These are phyloP conservation scores for Passerina amoena DNA, from an alignment of 2,113 vertebrate species.

Conservation along the genomic window DNA sequence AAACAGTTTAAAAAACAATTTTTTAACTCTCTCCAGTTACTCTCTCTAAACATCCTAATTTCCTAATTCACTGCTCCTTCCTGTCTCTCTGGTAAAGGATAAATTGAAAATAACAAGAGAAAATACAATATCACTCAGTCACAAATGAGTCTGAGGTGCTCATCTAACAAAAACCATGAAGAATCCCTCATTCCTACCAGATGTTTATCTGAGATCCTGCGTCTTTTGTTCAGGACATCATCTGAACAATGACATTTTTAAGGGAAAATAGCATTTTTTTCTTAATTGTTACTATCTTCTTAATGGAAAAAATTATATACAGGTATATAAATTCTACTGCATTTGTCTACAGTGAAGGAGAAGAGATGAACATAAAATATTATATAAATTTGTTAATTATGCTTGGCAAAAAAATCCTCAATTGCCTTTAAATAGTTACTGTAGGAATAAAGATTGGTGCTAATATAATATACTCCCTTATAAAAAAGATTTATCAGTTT, in stretches of 20 bases:
- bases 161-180: neutral
- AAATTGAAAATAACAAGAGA: slow-evolving; percentile 21
- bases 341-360: neutral
- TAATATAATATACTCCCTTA: neutral
- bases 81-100: slow-evolving; percentile 18
- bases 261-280: neutral
- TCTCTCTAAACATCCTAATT: slow-evolving; percentile 49
- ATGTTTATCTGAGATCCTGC: neutral
- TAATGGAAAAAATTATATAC: neutral
- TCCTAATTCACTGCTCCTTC: slow-evolving; percentile 32
- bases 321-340: neutral
- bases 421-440: neutral
- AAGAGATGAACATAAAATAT: neutral
- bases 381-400: neutral
- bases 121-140: neutral
- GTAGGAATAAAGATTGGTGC: neutral
- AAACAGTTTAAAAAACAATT: slow-evolving; percentile 33
- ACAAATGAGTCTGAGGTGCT: slow-evolving; percentile 13
- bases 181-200: neutral
- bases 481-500: neutral
- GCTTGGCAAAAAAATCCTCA: neutral
- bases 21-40: slow-evolving; percentile 21
- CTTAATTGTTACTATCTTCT: neutral
- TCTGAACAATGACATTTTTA: neutral
- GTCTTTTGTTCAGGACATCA: neutral